Conservation (phyloP, 2,888 invertebrate species). For the Aleiodes alternator region DNA sequence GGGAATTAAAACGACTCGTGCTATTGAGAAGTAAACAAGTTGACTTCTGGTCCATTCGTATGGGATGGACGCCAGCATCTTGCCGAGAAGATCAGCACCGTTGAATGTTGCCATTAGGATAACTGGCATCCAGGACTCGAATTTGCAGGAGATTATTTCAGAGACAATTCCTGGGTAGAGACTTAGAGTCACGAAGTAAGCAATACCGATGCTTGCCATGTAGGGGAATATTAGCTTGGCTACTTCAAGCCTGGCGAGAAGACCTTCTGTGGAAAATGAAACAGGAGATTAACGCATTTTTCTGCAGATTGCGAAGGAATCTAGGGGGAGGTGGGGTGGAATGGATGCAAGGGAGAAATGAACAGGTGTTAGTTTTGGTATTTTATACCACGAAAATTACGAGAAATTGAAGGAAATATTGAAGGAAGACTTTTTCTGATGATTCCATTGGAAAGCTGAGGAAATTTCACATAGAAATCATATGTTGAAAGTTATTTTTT, state of each 20-base stretch:
- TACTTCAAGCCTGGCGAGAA: slow-evolving; percentile 86
- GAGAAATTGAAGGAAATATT: too few relatives aligned
- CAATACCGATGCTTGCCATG: slow-evolving; percentile 91
- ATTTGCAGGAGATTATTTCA: slow-evolving; percentile 89
- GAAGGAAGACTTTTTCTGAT: too few relatives aligned
- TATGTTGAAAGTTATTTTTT: too few relatives aligned
- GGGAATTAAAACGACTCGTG: slow-evolving; percentile 87
- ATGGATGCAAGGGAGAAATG: too few relatives aligned
- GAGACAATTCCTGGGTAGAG: slow-evolving; percentile 94
- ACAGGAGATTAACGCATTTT: slow-evolving; percentile 11
- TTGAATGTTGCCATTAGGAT: slow-evolving; percentile 93
- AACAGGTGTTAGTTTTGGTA: too few relatives aligned
- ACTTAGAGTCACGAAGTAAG: slow-evolving; percentile 92
- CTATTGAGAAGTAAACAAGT: slow-evolving; percentile 84
- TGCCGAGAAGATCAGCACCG: slow-evolving; percentile 89
- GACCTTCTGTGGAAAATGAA: slow-evolving; percentile 80
- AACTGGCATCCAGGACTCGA: slow-evolving; percentile 94
- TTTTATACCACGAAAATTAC: too few relatives aligned
- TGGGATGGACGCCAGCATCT: slow-evolving; percentile 87
- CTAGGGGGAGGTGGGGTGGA: too few relatives aligned
- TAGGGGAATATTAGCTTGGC: slow-evolving; percentile 91
- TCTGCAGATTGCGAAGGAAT: background rate
- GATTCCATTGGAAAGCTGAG: too few relatives aligned
- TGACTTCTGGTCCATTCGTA: slow-evolving; percentile 90
- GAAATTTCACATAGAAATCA: too few relatives aligned